Base-by-base conservation (phyloP, 2,797 vertebrate species). In the Lagodon rhomboides region DNA sequence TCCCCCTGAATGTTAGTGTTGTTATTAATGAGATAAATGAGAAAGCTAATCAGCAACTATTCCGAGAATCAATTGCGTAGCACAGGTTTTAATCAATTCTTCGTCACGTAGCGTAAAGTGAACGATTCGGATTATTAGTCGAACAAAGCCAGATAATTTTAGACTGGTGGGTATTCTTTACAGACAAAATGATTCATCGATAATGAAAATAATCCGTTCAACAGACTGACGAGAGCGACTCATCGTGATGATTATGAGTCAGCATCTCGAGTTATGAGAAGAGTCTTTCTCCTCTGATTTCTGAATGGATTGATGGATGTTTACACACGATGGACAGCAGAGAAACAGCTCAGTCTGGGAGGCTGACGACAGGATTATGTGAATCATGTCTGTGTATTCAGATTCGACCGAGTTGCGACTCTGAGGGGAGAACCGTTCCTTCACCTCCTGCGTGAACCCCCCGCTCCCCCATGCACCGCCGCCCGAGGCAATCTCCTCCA, bases 321-420 rank as follows among this genome's bases (percentile, higher is more conserved):
- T 68, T 25, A 27, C 17, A 6, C 41, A 18, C 5, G 22, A 22
- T 41, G 49, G 13, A 46, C 10, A 25, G n/a, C 0, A 2, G 7
- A 64, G n/a, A 22, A 11, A 3, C 1, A 3, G 22, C 22, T 12
- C 12, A 16, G 41, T 44, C 55, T 61, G 1, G 9, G 38, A 46
- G 18, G 5, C 13, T 22, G 55, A 53, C 30, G 43, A n/a, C 49
- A 25, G 38, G 23, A 34, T 34, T 20, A 2, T 49, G 9, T 46
- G 41, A 11, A 69, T 60, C 30, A 54, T 30, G 38, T 27, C 43
- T 61, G 59, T 20, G 12, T 64, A 17, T 65, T 67, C 41, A 59
- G 44, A 54, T 34, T 64, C 63, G n/a, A 68, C 65, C 56, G 58
- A 80, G 54, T 73, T 65, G 44, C n/a, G n/a, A 55, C 16, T 77